Evolutionary conservation across 2,113 vertebrate species (phyloP).

Genomic region (Pardalotus punctatus): DNA sequence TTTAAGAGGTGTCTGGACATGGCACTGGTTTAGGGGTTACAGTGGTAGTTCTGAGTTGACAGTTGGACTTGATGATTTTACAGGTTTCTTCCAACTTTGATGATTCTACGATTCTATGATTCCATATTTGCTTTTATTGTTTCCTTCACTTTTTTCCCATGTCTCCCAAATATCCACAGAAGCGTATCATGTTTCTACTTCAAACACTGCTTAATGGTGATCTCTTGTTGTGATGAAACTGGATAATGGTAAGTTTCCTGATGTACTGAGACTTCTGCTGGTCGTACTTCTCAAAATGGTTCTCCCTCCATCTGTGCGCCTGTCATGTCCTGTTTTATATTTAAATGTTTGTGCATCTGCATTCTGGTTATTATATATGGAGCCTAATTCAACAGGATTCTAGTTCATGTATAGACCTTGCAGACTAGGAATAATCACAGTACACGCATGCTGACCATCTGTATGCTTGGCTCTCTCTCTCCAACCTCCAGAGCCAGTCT

Average conservation of each 20-base stretch:
- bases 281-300: neutral
- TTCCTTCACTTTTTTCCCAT: neutral
- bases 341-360: neutral
- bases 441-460: neutral
- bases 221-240: neutral
- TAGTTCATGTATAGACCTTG: neutral
- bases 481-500: neutral
- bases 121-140: neutral
- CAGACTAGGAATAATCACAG: neutral
- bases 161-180: neutral
- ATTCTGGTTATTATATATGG: neutral
- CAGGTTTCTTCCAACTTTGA: neutral
- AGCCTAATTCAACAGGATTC: neutral
- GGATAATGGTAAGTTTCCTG: neutral
- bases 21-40: neutral
- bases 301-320: neutral
- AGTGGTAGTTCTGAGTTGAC: too few species aligned
- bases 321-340: neutral
- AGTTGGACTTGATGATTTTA: neutral
- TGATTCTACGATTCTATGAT: neutral
- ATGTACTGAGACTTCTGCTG: neutral
- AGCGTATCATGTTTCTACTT: neutral
- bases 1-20: neutral
- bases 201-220: neutral
- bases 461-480: neutral